Conservation (phyloP, 2,113 vertebrate species). For the Podarcis cretensis region DNA sequence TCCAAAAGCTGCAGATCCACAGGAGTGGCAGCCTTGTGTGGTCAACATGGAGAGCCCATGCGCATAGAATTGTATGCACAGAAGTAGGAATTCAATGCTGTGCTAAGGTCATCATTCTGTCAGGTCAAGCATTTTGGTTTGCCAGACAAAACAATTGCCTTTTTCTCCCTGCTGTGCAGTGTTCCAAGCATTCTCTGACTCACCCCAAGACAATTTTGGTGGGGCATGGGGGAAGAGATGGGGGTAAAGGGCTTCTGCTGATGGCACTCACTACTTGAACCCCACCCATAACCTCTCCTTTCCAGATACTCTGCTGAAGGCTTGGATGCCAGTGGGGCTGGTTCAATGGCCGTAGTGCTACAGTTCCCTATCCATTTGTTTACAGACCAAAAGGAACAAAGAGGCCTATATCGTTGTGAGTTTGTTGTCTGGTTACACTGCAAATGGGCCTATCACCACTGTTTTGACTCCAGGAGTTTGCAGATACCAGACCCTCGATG, state of each 20-base stretch:
- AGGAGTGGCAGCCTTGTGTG: neutral
- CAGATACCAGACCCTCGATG: too few species aligned
- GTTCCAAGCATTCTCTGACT: too few species aligned
- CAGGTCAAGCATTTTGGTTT: too few species aligned
- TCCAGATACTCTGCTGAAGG: neutral
- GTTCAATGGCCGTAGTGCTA: neutral
- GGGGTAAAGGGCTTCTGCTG: too few species aligned
- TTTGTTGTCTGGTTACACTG: neutral
- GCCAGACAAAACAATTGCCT: too few species aligned
- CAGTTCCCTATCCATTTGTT: neutral
- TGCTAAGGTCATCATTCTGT: too few species aligned
- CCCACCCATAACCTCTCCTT: neutral
- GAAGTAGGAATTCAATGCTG: too few species aligned
- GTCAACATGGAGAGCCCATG: neutral
- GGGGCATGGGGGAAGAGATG: too few species aligned
- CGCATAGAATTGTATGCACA: neutral
- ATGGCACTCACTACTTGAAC: too few species aligned
- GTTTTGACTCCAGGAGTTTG: neutral
- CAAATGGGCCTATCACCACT: neutral
- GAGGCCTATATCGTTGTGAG: neutral
- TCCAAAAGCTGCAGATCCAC: neutral
- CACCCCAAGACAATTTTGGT: too few species aligned
- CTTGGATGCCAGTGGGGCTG: too few species aligned
- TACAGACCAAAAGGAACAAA: neutral
- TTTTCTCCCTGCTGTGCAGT: too few species aligned